These are phyloP conservation scores for Halocynthia aurantium DNA, from an alignment of 23 tunicate species.

Conservation along the genomic window DNA sequence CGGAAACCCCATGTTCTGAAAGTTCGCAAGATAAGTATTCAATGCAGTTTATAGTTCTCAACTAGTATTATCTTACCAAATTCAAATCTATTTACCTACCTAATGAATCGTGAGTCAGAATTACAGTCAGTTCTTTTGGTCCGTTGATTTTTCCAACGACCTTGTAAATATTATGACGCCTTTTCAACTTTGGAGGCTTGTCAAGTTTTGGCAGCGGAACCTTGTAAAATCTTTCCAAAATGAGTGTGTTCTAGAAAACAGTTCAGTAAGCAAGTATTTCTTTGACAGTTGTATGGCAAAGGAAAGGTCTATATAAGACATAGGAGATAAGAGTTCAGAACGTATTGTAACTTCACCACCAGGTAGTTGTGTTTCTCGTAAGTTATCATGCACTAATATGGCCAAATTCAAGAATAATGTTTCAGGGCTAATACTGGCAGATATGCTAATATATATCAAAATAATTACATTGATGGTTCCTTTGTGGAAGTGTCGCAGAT, in stretches of 20 bases:
- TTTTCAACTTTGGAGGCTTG: slow-evolving; percentile 12
- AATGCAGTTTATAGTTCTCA: not conserved
- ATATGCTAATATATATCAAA: too few relatives aligned
- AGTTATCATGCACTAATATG: too few relatives aligned
- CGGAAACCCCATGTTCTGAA: slow-evolving; percentile 53
- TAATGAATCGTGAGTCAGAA: slow-evolving; percentile 45
- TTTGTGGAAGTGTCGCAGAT: too few relatives aligned
- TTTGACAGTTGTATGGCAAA: too few relatives aligned
- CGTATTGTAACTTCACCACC: too few relatives aligned
- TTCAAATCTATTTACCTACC: slow-evolving; percentile 16
- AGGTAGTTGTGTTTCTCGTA: too few relatives aligned
- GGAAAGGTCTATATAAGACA: too few relatives aligned
- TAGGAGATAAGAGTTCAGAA: too few relatives aligned
- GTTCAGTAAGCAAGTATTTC: not conserved
- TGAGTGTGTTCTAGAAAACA: not conserved
- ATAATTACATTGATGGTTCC: too few relatives aligned
- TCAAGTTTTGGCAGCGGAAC: not conserved
- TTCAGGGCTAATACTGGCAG: too few relatives aligned
- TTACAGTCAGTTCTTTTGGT: slow-evolving; percentile 42
- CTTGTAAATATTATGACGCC: slow-evolving; percentile 29
- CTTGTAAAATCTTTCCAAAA: slow-evolving; percentile 9
- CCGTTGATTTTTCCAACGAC: slow-evolving; percentile 32
- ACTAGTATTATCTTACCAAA: not conserved
- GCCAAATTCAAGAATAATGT: too few relatives aligned
- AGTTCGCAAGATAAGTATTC: not conserved